Evolutionary conservation across 2,113 vertebrate genomes (phyloP), one percentile per base, ranked within the genome.

Genomic region (Cebus imitator): DNA sequence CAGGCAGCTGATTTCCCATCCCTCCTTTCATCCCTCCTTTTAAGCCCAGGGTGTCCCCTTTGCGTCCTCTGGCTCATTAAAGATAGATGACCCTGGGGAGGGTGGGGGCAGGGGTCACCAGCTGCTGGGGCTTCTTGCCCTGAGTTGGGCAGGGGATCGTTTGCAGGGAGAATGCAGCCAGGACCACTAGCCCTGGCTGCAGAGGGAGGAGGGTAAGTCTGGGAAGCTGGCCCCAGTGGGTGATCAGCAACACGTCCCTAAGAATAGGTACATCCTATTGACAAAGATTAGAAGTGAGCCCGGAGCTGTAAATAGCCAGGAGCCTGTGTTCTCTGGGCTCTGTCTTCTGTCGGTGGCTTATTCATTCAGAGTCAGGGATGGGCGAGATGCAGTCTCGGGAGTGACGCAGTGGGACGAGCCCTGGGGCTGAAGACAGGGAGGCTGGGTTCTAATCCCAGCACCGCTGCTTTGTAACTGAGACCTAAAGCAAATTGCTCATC

Each of bases 11-110:
- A 52, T n/a, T 78, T 18, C 75, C 45, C 10, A 0, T 55, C 52
- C 64, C 61, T 23, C 20, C 88, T 66, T 70, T 7, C 8, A 10
- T 70, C 73, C 40, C 5, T 50, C 64, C 70, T 81, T 16, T 68
- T 21, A 48, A 58, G 75, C 68, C 55, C 3, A 0, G 86, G 97
- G 35, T 20, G 5, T 35, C 37, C 73, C 45, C 84, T 70, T 37
- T 57, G 76, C 0, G 0, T 55, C 85, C 81, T 61, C 52, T 27
- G 52, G 85, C 90, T 96, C 94, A 83, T 96, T 92, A 97, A 96
- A 95, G 91, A 91, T 89, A 43, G 91, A 93, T 93, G 95, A 86
- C 97, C 79, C 94, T 13, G 5, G 93, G 81, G 93, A 93, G 23
- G 45, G 30, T n/a, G 18, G 16, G 95, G 83, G 45, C 92, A 86